Base-by-base conservation (phyloP, 2,113 vertebrate genomes). In the Brachirus orientalis region DNA sequence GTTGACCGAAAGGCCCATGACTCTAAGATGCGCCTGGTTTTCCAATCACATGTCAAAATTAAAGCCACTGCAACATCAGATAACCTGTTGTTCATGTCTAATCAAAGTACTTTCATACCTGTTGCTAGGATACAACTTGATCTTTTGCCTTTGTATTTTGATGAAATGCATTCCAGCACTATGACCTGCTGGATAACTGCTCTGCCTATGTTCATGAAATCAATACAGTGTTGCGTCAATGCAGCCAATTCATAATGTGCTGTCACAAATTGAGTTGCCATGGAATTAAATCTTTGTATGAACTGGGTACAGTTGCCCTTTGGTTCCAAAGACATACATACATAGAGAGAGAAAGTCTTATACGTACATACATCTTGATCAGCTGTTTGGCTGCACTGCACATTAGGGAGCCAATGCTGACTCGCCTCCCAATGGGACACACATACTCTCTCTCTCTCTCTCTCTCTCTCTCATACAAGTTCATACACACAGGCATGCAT, bases 1-100 rank as follows among this genome's bases (percentile, higher is more conserved):
- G 61, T 53, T 60, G 52, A 40, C 68, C 50, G 51, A 72, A 56
- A 53, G 61, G 37, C 62, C 54, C 17, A 35, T 22, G 35, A 10
- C 54, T 56, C 56, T 44, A 44, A 38, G 35, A 52, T 74, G 51
- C 63, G 63, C 55, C 51, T 63, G 58, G 3, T 63, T 80, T 69
- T 47, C 53, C 40, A 46, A 80, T 51, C 10, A 68, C 61, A 75
- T 56, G 51, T 65, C 69, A 41, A n/a, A 48, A 72, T 63, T 54
- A 52, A 69, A 54, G 10, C 18, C 47, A 20, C 22, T 2, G 45
- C 67, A 54, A 55, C 65, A 61, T 53, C 36, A 18, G 70, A 36
- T 64, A 18, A 14, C 41, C 10, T n/a, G 36, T 52, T 18, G 12
- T 57, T n/a, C 22, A 45, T 12, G 38, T 54, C 0, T 43, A 14